Evolutionary conservation across 2,888 invertebrate genomes (phyloP).

Genomic region (Eupithecia insigniata): DNA sequence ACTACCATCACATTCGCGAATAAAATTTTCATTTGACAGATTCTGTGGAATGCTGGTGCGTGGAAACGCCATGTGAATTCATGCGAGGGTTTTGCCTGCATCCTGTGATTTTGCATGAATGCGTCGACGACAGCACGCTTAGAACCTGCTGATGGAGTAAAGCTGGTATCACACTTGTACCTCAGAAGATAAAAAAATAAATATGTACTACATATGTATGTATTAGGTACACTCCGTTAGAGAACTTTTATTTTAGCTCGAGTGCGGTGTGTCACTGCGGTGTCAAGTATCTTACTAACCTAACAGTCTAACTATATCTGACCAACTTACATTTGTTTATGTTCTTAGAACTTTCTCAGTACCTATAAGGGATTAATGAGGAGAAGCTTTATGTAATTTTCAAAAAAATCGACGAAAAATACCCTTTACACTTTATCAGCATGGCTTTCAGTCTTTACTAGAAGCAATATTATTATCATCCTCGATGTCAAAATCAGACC

Average conservation of each 20-base stretch:
- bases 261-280: neutral
- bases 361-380: too few relatives aligned
- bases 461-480: too few relatives aligned
- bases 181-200: neutral
- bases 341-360: too few relatives aligned
- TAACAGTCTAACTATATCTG: neutral
- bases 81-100: slow-evolving; percentile 31
- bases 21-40: slow-evolving; percentile 24
- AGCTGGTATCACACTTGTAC: slow-evolving; percentile 11
- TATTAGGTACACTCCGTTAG: too few relatives aligned
- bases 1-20: neutral
- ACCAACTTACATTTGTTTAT: too few relatives aligned
- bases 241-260: neutral
- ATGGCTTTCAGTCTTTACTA: too few relatives aligned
- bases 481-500: too few relatives aligned
- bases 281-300: neutral
- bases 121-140: slow-evolving; percentile 29
- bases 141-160: slow-evolving; percentile 17
- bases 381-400: too few relatives aligned
- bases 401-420: too few relatives aligned
- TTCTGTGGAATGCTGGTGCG: slow-evolving; percentile 37
- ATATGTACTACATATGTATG: too few relatives aligned
- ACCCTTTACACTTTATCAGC: too few relatives aligned
- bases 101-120: slow-evolving; percentile 37
- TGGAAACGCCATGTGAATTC: slow-evolving; percentile 34